Base-by-base conservation (phyloP, 1,140 invertebrate species). In the Temnothorax curvispinosus region DNA sequence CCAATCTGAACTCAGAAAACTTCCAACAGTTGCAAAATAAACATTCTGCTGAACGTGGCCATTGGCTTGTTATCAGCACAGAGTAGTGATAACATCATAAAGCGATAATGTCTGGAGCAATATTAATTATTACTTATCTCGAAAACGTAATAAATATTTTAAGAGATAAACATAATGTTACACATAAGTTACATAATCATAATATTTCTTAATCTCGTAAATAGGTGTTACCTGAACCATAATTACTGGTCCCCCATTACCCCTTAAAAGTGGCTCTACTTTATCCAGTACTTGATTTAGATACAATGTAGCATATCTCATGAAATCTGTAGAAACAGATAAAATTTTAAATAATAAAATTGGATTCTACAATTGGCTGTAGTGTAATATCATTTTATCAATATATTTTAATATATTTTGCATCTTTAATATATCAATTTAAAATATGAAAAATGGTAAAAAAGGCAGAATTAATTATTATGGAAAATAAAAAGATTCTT, bases 281-380 rank as follows among this genome's bases (percentile, higher is more conserved):
- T 95, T 96, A 8, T 75, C 81, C 15, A 96, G 92, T 1, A 97
- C 86, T 62, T 96, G 96, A 94, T 94, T 84, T 15, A 93, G 91
- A 84, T 90, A 94, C 3, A 5, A 44, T 67, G 92, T 75, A 3
- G 87, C 92, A 32, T 92, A 93, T 5, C 9, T 74, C 85, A 93
- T 86, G 15, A 92, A 94, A n/a, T 86, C 91, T 90, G 41, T 3
- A 35, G n/a, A 56, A 41, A 71, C 35, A 5, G 4, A 27, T 15
- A 44, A 74, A 60, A 21, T 82, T 47, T 9, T 58, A 60, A 32
- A 21, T 52, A 27, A 27, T 67, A 27, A n/a, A 41, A 60, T 69
- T 47, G 3, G 5, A 65, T 81, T 75, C 13, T 41, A 21, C n/a
- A 60, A 84, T 21, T n/a, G 4, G 44, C 3, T 27, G 27, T 62